These are phyloP conservation scores for Epinotia bilunana DNA, from an alignment of 2,888 invertebrate species.

Conservation along the genomic window DNA sequence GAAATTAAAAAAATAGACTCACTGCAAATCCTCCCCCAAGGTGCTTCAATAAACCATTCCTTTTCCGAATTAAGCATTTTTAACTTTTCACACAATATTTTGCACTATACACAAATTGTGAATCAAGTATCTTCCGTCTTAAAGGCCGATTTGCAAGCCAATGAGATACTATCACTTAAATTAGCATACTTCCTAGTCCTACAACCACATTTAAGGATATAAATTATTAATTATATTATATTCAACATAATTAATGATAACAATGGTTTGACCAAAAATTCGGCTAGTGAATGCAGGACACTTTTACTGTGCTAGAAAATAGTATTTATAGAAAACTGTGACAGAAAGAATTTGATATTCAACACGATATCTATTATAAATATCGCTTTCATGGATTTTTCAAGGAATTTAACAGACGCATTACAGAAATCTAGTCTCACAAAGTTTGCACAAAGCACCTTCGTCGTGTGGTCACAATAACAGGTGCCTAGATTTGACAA, in stretches of 20 bases:
- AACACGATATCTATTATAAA: background rate
- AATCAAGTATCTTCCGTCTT: background rate
- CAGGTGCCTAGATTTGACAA: background rate
- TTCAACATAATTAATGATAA: background rate
- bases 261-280: background rate
- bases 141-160: no score
- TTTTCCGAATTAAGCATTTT: constrained; percentile 67
- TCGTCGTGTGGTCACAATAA: background rate
- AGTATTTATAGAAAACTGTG: background rate
- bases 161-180: background rate
- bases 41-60: constrained; percentile 77
- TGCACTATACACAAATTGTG: background rate
- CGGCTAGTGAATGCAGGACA: background rate
- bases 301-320: background rate
- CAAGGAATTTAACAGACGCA: background rate
- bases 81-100: background rate
- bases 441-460: background rate
- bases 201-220: no score
- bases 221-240: no score
- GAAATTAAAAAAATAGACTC: constrained; percentile 53
- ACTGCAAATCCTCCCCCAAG: constrained; percentile 77
- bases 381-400: background rate
- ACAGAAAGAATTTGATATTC: background rate
- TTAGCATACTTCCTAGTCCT: background rate
- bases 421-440: background rate